phyloP scores from a whole-genome alignment of 2,797 vertebrate species.

The Trachurus trachurus region DNA sequence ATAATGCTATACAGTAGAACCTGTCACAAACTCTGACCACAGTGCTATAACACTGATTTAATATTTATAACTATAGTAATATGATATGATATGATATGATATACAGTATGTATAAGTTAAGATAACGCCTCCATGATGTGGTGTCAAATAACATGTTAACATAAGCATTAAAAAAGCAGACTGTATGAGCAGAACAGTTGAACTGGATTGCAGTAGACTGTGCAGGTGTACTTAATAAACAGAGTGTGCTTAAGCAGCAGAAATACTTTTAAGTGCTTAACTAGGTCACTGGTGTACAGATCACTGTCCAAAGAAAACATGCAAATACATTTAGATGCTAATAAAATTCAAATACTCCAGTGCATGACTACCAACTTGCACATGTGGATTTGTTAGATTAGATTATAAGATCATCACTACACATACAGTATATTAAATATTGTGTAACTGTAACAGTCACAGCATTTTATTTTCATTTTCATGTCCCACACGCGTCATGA shows the following conservation, averaged over 20 bases:
- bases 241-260: background rate
- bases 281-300: background rate
- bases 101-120: too few relatives aligned
- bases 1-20: background rate
- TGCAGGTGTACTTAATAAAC: background rate
- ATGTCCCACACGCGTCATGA: background rate
- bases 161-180: background rate
- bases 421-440: background rate
- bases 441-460: background rate
- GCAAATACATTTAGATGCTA: background rate
- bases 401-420: background rate
- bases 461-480: background rate
- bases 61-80: too few relatives aligned
- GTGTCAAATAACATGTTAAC: too few relatives aligned
- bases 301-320: background rate
- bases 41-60: too few relatives aligned
- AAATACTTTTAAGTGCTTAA: too few relatives aligned
- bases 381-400: background rate
- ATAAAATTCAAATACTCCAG: background rate
- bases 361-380: background rate
- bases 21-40: background rate
- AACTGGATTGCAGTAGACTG: constrained; percentile 11
- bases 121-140: too few relatives aligned
- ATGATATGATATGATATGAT: too few relatives aligned
- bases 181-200: background rate